phyloP scores from a whole-genome alignment of 2,113 vertebrate species.

The Protobothrops flavoviridis region DNA sequence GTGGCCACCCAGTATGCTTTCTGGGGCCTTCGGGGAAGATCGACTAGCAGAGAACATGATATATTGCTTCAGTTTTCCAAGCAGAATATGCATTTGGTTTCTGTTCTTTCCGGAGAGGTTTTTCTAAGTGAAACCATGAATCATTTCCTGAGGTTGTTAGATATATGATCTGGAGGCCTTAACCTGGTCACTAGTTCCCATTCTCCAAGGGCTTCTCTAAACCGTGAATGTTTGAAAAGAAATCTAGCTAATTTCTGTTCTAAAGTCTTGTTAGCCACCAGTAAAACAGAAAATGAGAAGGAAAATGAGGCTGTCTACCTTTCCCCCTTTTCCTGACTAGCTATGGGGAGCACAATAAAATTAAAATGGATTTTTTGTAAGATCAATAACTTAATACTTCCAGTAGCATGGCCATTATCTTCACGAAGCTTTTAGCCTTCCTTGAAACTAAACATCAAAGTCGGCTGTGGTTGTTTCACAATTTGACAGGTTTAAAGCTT shows the following conservation, averaged over 20 bases:
- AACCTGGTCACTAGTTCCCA: constrained; percentile 22
- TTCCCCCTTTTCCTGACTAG: not conserved
- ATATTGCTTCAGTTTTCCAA: constrained; percentile 43
- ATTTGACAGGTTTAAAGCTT: not conserved
- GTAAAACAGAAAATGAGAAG: not conserved
- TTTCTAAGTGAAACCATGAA: constrained; percentile 49
- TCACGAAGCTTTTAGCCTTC: not conserved
- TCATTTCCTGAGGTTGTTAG: constrained; percentile 44
- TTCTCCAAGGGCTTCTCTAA: constrained; percentile 26
- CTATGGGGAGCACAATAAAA: not conserved
- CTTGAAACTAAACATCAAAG: not conserved
- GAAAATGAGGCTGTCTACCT: not conserved
- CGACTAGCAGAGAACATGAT: constrained; percentile 29
- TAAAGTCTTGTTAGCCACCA: not conserved
- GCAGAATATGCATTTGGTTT: constrained; percentile 14
- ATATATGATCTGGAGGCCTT: constrained; percentile 32
- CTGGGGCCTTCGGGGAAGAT: constrained; percentile 20
- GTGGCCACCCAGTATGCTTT: constrained; percentile 1
- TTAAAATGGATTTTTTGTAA: not conserved
- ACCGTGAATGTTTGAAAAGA: constrained; percentile 43
- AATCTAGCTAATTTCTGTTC: not conserved
- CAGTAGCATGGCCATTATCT: not conserved
- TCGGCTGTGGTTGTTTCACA: not conserved
- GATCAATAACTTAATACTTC: not conserved
- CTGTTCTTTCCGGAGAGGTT: constrained; percentile 46